Evolutionary conservation across 2,888 invertebrate genomes (phyloP), one percentile per base, ranked within the genome.

Genomic region (Ceriagrion tenellum): DNA sequence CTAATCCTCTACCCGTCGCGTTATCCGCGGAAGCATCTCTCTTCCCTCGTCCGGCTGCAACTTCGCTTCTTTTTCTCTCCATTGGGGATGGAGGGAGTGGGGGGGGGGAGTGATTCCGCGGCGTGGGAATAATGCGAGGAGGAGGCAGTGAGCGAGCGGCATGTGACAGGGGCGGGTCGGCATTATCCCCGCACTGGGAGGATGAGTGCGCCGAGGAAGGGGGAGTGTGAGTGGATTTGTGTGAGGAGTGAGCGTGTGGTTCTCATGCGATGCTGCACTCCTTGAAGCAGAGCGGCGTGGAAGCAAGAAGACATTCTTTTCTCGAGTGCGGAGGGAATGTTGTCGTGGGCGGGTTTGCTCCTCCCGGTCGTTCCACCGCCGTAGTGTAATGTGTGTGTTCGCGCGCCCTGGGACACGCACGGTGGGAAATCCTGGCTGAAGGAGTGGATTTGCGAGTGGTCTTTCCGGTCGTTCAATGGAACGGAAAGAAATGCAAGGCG

Each of bases 1-100:
- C 69, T 69, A 10, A 81, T 81, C 30, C 81, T 26, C 0, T 13
- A 81, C 35, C 2, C 81, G 13, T 30, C 81, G 81, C 81, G 35
- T 81, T 81, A 81, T 81, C 81, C 81, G 81, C 35, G 30, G 81
- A 81, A 81, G 81, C 30, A 81, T 81, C 81, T 81, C 81, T 81
- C 81, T 23, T 69, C 69, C 69, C 2, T 26, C 69, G 26, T 0
- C 69, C 26, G 81, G 13, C 81, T 81, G 6, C 35, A 35, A 13
- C 30, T 81, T 35, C 16, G 81, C 81, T 81, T 81, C 81, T 81
- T 81, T 81, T 81, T 81, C 16, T 35, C 81, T 35, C 35, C 35
- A 81, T 81, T 35, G 81, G 26, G 69, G 69, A 26, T 20, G 18
- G n/a, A 3, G 47, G 47, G 8, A 8, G 47, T 2, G 47, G 47